Evolutionary conservation across 1,140 invertebrate species (phyloP).

Genomic region (Penaeus vannamei): DNA sequence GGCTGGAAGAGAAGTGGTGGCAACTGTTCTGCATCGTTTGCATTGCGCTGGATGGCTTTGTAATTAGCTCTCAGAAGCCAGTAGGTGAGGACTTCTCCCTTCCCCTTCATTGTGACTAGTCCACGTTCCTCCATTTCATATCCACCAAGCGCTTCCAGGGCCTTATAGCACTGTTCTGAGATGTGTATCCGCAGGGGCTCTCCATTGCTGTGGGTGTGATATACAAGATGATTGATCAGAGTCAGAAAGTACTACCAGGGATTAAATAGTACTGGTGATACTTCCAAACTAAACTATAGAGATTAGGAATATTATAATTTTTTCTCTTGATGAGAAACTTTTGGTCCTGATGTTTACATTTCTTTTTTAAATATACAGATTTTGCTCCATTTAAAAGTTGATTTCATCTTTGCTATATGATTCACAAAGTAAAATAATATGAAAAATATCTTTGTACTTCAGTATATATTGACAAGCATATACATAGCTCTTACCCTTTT

Average conservation of each 20-base stretch:
- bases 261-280: conserved; percentile 68
- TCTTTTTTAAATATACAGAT: too few relatives aligned
- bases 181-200: conserved; percentile 83
- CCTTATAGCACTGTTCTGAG: conserved; percentile 79
- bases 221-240: background rate
- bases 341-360: too few relatives aligned
- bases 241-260: background rate
- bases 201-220: conserved; percentile 71
- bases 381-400: too few relatives aligned
- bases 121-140: conserved; percentile 88
- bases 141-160: conserved; percentile 84
- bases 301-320: too few relatives aligned
- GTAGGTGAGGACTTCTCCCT: conserved; percentile 86
- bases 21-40: conserved; percentile 32
- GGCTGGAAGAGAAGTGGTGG: conserved; percentile 49
- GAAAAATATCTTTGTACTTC: too few relatives aligned
- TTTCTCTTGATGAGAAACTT: too few relatives aligned
- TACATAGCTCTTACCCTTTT: too few relatives aligned
- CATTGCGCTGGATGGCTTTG: conserved; percentile 57
- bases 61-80: conserved; percentile 82
- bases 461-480: too few relatives aligned
- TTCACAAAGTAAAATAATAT: too few relatives aligned
- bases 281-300: background rate
- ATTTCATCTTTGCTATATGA: too few relatives aligned
- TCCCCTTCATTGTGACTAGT: conserved; percentile 87